These are phyloP conservation scores for Epicauta chinensis DNA, from an alignment of 1,140 invertebrate species.

Conservation along the genomic window DNA sequence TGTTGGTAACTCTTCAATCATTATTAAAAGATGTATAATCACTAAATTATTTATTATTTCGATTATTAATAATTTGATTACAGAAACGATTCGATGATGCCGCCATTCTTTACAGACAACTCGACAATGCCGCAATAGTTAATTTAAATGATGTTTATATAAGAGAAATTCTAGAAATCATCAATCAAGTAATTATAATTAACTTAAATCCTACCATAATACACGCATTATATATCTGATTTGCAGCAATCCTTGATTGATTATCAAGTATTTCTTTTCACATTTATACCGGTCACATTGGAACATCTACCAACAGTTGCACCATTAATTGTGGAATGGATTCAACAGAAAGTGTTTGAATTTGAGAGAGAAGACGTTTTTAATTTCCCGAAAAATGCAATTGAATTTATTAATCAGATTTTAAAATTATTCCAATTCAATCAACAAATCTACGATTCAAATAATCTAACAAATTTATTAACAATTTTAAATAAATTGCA, in stretches of 20 bases:
- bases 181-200: conserved; percentile 24
- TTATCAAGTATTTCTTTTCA: conserved; percentile 23
- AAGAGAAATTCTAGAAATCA: conserved; percentile 19
- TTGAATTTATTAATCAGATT: conserved; percentile 26
- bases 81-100: conserved; percentile 24
- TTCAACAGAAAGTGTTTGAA: conserved; percentile 19
- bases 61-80: conserved; percentile 6
- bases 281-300: conserved; percentile 29
- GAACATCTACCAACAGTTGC: conserved; percentile 19
- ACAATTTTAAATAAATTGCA: conserved; percentile 21
- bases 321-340: conserved; percentile 25
- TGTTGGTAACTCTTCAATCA: background rate
- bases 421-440: conserved; percentile 21
- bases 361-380: conserved; percentile 18
- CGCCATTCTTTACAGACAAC: conserved; percentile 24
- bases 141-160: conserved; percentile 18
- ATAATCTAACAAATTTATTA: background rate
- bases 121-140: conserved; percentile 10
- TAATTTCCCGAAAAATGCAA: conserved; percentile 29
- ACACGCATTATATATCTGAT: background rate
- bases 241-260: conserved; percentile 13
- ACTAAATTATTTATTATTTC: too few species aligned
- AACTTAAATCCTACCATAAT: background rate
- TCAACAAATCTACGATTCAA: background rate
- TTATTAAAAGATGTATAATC: too few species aligned